Conservation (phyloP, 2,113 vertebrate genomes). For the Narcine bancroftii region DNA sequence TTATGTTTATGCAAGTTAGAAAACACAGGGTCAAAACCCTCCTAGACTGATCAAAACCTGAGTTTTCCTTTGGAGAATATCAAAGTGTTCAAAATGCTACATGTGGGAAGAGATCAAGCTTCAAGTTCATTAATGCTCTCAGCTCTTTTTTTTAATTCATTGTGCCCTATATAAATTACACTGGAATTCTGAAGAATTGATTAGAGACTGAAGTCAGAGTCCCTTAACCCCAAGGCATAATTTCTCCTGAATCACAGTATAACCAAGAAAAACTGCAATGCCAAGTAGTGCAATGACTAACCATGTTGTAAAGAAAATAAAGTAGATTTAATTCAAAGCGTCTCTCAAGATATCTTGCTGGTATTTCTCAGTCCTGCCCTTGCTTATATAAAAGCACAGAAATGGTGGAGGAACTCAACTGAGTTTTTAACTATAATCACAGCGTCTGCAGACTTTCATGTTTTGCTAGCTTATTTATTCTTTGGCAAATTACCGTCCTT, state of each 20-base stretch:
- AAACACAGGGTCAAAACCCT: background rate
- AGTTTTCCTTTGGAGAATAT: too few relatives aligned
- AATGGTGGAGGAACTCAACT: too few relatives aligned
- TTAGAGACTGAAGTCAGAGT: background rate
- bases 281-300: background rate
- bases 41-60: background rate
- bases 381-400: too few relatives aligned
- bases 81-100: background rate
- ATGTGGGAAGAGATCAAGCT: constrained; percentile 5
- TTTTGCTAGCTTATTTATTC: background rate
- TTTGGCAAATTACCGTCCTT: background rate
- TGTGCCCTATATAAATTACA: background rate
- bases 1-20: background rate
- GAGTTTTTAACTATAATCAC: too few relatives aligned
- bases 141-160: background rate
- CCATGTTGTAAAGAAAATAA: background rate
- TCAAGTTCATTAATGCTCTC: constrained; percentile 13
- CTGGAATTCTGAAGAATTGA: background rate
- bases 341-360: background rate
- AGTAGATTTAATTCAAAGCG: background rate
- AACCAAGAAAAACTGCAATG: background rate
- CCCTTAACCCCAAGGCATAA: background rate
- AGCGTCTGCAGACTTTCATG: too few relatives aligned
- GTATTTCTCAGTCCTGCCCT: background rate
- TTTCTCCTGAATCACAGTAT: background rate